Evolutionary conservation across 2,797 vertebrate genomes (phyloP).

Genomic region (Pristis pectinata): DNA sequence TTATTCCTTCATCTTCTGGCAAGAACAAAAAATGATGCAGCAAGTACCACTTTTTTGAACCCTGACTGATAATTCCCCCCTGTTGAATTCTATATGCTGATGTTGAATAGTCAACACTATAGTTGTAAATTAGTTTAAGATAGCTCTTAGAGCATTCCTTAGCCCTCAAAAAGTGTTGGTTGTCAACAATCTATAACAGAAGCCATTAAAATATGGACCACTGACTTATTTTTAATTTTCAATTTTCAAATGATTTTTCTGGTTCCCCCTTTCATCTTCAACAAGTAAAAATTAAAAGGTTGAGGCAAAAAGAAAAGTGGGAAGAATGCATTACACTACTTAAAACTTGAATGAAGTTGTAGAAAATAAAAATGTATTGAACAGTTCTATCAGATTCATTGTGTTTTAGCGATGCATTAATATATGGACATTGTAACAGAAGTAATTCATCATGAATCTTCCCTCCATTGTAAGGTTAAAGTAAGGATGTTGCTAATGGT

Average conservation of each 20-base stretch:
- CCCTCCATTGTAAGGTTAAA: too few relatives aligned
- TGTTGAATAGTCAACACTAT: background rate
- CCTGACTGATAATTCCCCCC: background rate
- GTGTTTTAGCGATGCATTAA: too few relatives aligned
- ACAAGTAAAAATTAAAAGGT: background rate
- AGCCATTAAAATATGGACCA: background rate
- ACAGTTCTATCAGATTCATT: too few relatives aligned
- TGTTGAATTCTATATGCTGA: background rate
- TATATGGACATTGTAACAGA: too few relatives aligned
- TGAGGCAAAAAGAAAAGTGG: background rate
- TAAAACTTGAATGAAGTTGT: too few relatives aligned
- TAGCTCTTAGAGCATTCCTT: background rate
- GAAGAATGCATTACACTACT: too few relatives aligned
- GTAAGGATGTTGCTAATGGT: too few relatives aligned
- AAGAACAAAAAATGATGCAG: background rate
- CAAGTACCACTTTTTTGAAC: background rate
- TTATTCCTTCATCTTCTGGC: background rate
- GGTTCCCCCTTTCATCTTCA: background rate
- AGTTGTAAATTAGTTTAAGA: background rate
- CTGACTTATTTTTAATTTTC: background rate
- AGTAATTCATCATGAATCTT: too few relatives aligned
- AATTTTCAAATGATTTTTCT: background rate
- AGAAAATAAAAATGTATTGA: too few relatives aligned
- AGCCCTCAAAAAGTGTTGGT: background rate
- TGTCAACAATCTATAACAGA: background rate